Evolutionary conservation across 2,113 vertebrate species (phyloP).

Genomic region (Sciurus niger): DNA sequence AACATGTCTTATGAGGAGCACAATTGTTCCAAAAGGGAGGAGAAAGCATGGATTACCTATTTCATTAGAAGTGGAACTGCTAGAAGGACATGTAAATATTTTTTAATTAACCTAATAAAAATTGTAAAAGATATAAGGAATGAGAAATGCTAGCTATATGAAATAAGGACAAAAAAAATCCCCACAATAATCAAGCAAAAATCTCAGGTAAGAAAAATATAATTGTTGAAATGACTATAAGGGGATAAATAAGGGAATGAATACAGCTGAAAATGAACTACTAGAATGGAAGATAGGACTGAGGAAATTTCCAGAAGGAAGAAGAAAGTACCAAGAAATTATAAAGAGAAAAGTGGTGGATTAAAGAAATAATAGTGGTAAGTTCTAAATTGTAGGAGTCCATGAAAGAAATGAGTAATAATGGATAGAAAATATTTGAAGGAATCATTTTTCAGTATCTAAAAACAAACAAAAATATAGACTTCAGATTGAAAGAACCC

Average conservation of each 20-base stretch:
- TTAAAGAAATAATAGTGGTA: neutral
- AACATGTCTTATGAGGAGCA: neutral
- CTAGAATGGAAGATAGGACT: neutral
- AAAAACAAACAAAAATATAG: neutral
- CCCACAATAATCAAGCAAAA: neutral
- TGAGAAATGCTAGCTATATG: neutral
- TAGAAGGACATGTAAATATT: neutral
- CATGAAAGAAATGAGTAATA: neutral
- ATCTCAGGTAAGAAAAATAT: neutral
- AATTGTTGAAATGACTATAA: neutral
- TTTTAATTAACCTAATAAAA: neutral
- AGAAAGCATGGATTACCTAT: neutral
- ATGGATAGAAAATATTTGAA: neutral
- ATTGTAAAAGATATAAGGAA: neutral
- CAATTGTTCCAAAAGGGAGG: neutral
- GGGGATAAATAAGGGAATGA: neutral
- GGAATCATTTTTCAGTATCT: neutral
- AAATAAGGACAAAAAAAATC: neutral
- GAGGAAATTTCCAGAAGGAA: conserved; percentile 4
- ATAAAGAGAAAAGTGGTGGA: neutral
- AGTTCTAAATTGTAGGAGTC: neutral
- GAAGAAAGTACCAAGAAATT: neutral
- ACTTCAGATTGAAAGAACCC: neutral
- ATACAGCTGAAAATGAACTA: neutral
- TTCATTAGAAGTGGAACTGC: neutral